Base-by-base conservation (phyloP, 2,888 invertebrate genomes). In the Hyalella azteca region DNA sequence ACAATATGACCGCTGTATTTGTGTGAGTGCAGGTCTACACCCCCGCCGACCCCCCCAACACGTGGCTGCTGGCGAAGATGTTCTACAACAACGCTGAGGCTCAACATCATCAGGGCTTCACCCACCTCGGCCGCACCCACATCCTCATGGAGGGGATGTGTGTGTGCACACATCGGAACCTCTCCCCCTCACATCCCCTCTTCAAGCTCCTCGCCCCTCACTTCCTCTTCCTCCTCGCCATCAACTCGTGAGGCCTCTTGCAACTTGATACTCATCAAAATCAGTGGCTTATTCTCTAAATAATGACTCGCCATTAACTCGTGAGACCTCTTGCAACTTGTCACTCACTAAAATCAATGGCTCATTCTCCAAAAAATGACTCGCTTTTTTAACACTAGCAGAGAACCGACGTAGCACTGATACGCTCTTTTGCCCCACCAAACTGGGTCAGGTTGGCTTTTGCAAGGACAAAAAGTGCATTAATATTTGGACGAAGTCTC, bases 161-260 rank as follows among this genome's bases (percentile, higher is more conserved):
- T 45, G 87, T 89, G n/a, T 86, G 87, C 40, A 87, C 88, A 2
- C 88, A 89, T 82, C 84, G 89, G 45, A 87, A 89, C 80, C 85
- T 89, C n/a, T 88, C 89, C 9, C 87, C 87, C 26, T 88, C 88
- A 22, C 89, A 89, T 85, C 89, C 89, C 0, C 82, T 89, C 66
- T 88, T 88, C 86, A 88, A 88, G 85, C 87, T 89, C 3, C 86
- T 89, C 78, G 88, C 88, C 1, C 89, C 89, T 3, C 89, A 89
- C 85, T 89, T 89, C 84, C 87, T 88, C 45, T 89, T 87, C 85
- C 87, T 89, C 3, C 86, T 89, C 2, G 88, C 89, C 32, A 88
- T 89, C 77, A 89, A 89, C 84, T 86, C 87, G 89, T 89, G 86
- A 86, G 87, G n/a, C n/a, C n/a, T n/a, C n/a, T n/a, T n/a, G n/a